phyloP scores from a whole-genome alignment of 2,888 invertebrate species.

The Cryptocephalus moraei region DNA sequence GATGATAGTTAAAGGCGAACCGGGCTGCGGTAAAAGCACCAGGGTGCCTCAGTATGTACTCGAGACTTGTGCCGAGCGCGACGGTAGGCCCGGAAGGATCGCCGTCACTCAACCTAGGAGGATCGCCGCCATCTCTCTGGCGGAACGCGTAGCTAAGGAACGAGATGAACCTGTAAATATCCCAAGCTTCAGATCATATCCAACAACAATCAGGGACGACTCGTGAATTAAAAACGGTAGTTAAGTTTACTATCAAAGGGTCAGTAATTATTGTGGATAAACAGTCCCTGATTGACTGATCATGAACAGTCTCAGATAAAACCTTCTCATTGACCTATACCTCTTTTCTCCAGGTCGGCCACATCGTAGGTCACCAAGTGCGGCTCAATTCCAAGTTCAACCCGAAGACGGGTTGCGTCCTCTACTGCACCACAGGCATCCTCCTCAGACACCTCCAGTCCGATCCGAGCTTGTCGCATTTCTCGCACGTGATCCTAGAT shows the following conservation, averaged over 20 bases:
- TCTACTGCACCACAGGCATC: constrained; percentile 61
- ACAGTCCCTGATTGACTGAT: no score
- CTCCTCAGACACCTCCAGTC: constrained; percentile 35
- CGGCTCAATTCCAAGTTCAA: constrained; percentile 46
- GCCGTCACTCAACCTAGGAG: constrained; percentile 58
- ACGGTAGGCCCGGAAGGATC: constrained; percentile 43
- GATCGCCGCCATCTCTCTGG: constrained; percentile 58
- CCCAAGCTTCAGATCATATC: neutral
- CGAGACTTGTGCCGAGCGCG: constrained; percentile 39
- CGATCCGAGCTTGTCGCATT: constrained; percentile 42
- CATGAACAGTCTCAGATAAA: no score
- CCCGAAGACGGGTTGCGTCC: constrained; percentile 45
- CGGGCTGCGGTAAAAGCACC: constrained; percentile 67
- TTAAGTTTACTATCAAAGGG: no score
- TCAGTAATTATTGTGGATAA: no score
- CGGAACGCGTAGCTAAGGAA: constrained; percentile 53
- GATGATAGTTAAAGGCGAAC: constrained; percentile 55
- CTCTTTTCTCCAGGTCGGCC: constrained; percentile 42
- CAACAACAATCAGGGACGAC: no score
- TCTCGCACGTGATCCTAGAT: constrained; percentile 60
- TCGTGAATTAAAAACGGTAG: no score
- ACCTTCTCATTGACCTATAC: no score
- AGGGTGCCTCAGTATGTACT: constrained; percentile 55
- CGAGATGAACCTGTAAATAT: constrained; percentile 46
- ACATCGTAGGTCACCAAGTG: constrained; percentile 58